Percentiles rank a stretch among this genome's conserved stretches.
Conservation (phyloP, 2,797 vertebrate species). For the Gymnocypris eckloni region DNA sequence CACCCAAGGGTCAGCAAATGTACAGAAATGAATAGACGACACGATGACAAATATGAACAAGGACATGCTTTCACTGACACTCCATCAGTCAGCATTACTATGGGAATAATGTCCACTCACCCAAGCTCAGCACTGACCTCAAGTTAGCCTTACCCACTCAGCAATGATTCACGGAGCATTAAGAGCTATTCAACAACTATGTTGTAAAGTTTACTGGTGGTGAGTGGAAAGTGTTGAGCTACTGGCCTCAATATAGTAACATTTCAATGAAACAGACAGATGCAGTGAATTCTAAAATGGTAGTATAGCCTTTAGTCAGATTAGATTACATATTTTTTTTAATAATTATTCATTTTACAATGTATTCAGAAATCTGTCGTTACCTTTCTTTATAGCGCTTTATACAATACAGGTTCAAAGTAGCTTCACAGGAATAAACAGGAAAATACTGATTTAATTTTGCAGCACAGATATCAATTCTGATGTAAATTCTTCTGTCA, state of each 20-base stretch:
- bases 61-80: conserved; percentile 22
- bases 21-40: conserved; percentile 32
- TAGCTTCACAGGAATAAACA: too few relatives aligned
- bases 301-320: background rate
- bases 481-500: too few relatives aligned
- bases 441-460: too few relatives aligned
- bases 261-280: conserved; percentile 10
- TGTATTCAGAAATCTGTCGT: background rate
- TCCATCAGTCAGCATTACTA: conserved; percentile 32
- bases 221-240: conserved; percentile 12
- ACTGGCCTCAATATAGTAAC: conserved; percentile 1
- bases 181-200: conserved; percentile 35
- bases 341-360: background rate
- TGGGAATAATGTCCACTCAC: conserved; percentile 10
- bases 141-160: conserved; percentile 27
- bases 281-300: background rate
- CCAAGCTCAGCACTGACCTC: conserved; percentile 39
- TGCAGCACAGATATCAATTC: too few relatives aligned
- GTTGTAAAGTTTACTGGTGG: conserved; percentile 25
- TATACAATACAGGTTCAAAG: too few relatives aligned
- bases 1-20: conserved; percentile 57
- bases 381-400: background rate
- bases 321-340: background rate
- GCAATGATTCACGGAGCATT: conserved; percentile 46
- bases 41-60: conserved; percentile 26